Evolutionary conservation across 2,888 invertebrate genomes (phyloP).

Genomic region (Alloplasta piceator): DNA sequence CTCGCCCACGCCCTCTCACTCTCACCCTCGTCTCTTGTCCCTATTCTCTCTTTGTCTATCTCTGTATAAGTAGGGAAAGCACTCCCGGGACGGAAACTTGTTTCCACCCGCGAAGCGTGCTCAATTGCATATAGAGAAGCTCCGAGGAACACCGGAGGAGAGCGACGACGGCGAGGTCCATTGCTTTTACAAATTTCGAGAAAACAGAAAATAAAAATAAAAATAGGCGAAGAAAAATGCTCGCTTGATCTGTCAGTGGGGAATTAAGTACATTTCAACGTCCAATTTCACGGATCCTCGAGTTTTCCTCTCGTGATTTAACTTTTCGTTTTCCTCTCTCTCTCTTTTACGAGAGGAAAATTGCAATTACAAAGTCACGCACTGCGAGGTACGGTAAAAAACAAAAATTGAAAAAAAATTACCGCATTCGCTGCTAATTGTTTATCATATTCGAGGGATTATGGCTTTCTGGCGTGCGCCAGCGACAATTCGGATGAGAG

Average conservation of each 20-base stretch:
- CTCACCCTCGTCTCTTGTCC: neutral
- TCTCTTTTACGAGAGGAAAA: constrained; percentile 25
- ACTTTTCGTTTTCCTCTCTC: neutral
- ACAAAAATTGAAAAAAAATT: too few relatives aligned
- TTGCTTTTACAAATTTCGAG: constrained; percentile 38
- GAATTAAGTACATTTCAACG: constrained; percentile 24
- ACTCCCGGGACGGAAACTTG: constrained; percentile 55
- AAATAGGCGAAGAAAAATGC: neutral
- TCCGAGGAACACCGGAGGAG: too few relatives aligned
- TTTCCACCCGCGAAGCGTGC: constrained; percentile 35
- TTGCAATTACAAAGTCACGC: constrained; percentile 15
- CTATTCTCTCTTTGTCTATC: constrained; percentile 38
- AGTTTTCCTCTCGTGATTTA: constrained; percentile 22
- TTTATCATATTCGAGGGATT: constrained; percentile 34
- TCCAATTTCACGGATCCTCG: constrained; percentile 36
- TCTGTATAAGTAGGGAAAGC: constrained; percentile 50
- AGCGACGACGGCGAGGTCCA: constrained; percentile 29
- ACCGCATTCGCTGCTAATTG: neutral
- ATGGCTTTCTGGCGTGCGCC: neutral
- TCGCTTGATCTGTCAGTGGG: constrained; percentile 16
- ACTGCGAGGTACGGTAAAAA: neutral
- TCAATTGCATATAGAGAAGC: constrained; percentile 40
- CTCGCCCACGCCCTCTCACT: neutral
- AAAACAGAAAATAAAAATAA: constrained; percentile 13
- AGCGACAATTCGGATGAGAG: neutral